Evolutionary conservation across 2,888 invertebrate genomes (phyloP), one percentile per base, ranked within the genome.

Genomic region (Molorchus minor): DNA sequence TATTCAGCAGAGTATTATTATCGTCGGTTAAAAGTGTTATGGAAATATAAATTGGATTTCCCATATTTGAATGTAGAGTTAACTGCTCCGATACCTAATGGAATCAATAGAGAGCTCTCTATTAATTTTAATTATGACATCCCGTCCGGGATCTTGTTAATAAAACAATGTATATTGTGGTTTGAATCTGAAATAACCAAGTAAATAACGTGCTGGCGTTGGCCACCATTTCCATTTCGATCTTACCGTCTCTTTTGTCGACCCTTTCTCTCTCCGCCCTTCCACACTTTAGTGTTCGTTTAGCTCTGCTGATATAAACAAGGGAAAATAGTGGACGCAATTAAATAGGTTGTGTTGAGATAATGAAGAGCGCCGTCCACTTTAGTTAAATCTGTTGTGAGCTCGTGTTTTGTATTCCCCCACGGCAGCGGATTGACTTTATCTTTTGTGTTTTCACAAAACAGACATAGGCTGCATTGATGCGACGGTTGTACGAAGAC

Each of bases 321-420:
- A 63, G 61, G 57, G 67, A 64, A 71, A 73, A 73, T 73, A 62
- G 70, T 67, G 70, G 65, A 70, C 70, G 66, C 68, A 67, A 70
- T 66, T 70, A 71, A 71, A 73, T 70, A 72, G 75, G 72, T 75
- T 69, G 75, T 76, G 78, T 77, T 76, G 77, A 78, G 78, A 78
- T 78, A 79, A 79, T 78, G 75, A 77, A 78, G 75, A 74, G 76
- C 75, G 72, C 72, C 76, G 78, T 76, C 78, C 77, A 76, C 73
- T 77, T 71, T 70, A 73, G 75, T 75, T 75, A 74, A 75, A 77
- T 77, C 76, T 74, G 76, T 75, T 77, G 76, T 74, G 71, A 73
- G 71, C 68, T 64, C 68, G 74, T 71, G 70, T 70, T 71, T 73
- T 73, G 68, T 67, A 67, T 70, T 73, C 70, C 68, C 73, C 61